Base-by-base conservation (phyloP, 2,797 vertebrate species). In the Ctenopoma kingsleyae region DNA sequence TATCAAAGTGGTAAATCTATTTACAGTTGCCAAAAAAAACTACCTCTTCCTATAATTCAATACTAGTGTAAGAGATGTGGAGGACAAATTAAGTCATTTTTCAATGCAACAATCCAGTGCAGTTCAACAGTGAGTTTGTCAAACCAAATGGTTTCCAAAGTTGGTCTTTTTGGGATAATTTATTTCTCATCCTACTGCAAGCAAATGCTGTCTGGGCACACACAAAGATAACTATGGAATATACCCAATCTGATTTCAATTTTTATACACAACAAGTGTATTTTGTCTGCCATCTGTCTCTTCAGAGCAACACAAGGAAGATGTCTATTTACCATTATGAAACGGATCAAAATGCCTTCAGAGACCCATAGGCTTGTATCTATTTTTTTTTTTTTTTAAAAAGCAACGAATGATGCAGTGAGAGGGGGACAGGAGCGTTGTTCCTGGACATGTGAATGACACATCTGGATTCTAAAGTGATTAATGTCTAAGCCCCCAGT, bases 371-470 rank as follows among this genome's bases (percentile, higher is more conserved):
- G 27, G 27, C 6, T 15, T 40, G 35, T 11, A 11, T 35, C 10
- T 30, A 7, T 30, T 30, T n/a, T n/a, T n/a, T n/a, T n/a, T n/a
- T n/a, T n/a, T n/a, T n/a, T n/a, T n/a, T n/a, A n/a, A n/a, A n/a
- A n/a, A n/a, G 32, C 2, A 2, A 56, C n/a, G 32, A 46, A 71
- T 64, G 41, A 55, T 32, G 12, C 50, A 43, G 32, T n/a, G 10
- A 51, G 55, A 30, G 23, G 16, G 52, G 52, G 43, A 67, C 30
- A 41, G 38, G 13, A 62, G 15, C 19, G 7, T 13, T 67, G 32
- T 59, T 68, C 41, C 40, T 72, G 59, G 35, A 78, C 40, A 58
- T 60, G 23, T 44, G 22, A 72, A 22, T 61, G 67, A 74, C 74
- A 73, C 58, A 59, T 60, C 46, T 57, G 8, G 20, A 59, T 67